Conservation (phyloP, 2,113 vertebrate genomes). For the Colaptes auratus region DNA sequence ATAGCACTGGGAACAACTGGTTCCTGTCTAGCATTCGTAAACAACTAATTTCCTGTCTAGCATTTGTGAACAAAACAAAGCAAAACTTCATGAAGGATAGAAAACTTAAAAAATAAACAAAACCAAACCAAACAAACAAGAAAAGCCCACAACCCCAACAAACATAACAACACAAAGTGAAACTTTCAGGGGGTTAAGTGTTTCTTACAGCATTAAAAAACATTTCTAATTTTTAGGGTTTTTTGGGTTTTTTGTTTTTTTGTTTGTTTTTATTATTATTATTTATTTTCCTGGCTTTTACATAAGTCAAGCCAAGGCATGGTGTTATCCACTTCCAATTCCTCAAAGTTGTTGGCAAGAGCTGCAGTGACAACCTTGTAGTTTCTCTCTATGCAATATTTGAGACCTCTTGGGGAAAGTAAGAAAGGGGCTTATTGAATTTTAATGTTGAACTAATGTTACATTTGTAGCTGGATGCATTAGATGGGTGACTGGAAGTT, state of each 20-base stretch:
- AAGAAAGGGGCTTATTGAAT: conserved; percentile 59
- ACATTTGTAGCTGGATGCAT: conserved; percentile 49
- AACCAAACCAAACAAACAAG: too few relatives aligned
- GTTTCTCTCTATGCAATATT: conserved; percentile 10
- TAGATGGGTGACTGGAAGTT: conserved; percentile 67
- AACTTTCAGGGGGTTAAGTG: background rate
- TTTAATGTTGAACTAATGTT: conserved; percentile 75
- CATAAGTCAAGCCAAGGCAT: conserved; percentile 12
- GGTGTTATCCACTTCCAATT: background rate
- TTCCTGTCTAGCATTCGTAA: background rate
- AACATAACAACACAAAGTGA: too few relatives aligned
- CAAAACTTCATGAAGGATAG: background rate
- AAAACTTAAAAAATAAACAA: background rate
- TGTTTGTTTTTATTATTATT: too few relatives aligned
- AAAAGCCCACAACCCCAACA: too few relatives aligned
- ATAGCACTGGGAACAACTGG: background rate
- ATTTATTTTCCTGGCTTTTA: conserved; percentile 26
- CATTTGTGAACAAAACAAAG: background rate
- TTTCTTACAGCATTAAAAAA: background rate
- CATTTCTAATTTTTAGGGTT: background rate
- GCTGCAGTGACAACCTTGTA: background rate
- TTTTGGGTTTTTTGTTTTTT: too few relatives aligned
- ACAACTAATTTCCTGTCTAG: background rate
- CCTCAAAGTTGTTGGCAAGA: background rate
- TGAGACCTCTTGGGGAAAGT: conserved; percentile 58